phyloP scores from a whole-genome alignment of 2,113 vertebrate genomes.

The Apodemus sylvaticus region DNA sequence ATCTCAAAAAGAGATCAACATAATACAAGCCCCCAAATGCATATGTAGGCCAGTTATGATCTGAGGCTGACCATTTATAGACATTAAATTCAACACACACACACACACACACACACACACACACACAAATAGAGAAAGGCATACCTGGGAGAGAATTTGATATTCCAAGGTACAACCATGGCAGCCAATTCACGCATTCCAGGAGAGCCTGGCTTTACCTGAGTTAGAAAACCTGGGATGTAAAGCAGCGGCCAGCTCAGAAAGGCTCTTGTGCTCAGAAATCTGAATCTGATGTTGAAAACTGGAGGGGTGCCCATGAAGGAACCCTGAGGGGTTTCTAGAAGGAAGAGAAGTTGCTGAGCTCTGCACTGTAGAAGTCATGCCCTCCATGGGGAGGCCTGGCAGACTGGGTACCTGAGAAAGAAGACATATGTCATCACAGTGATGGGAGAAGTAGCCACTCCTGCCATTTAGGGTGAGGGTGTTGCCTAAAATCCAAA shows the following conservation, averaged over 20 bases:
- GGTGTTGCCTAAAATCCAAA: neutral
- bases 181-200: neutral
- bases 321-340: neutral
- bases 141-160: neutral
- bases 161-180: neutral
- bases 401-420: neutral
- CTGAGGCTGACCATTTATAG: neutral
- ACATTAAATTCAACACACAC: neutral
- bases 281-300: neutral
- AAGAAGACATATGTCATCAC: accelerated
- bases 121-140: neutral
- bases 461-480: neutral
- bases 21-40: neutral
- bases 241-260: neutral
- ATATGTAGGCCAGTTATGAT: neutral
- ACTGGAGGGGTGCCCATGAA: accelerated
- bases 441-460: neutral
- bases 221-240: neutral
- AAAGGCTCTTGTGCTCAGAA: neutral
- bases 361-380: neutral
- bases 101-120: neutral
- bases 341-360: neutral
- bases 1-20: neutral
- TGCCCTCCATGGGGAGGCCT: accelerated
- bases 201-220: neutral